Conservation (phyloP, 2,888 invertebrate genomes). For the Scaptomyza cyrtandrae region DNA sequence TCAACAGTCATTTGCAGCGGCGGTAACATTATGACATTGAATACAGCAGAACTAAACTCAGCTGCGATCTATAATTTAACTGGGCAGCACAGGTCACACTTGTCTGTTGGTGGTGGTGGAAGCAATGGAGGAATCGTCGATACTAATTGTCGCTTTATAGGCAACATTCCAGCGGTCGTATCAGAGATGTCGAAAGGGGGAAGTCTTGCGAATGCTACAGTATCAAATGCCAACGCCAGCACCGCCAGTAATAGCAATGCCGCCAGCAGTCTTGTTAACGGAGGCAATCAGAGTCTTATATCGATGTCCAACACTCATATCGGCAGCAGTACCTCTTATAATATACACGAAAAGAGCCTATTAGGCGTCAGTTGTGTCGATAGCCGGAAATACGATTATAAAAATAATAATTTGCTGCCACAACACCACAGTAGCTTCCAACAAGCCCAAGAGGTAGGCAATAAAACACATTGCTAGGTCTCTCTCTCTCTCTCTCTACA, state of each 20-base stretch:
- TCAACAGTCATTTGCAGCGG: constrained; percentile 62
- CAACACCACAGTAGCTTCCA: constrained; percentile 68
- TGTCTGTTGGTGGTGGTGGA: constrained; percentile 35
- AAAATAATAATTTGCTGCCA: constrained; percentile 73
- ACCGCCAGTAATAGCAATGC: constrained; percentile 27
- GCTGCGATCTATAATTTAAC: constrained; percentile 62
- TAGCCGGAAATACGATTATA: constrained; percentile 78
- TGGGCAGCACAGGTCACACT: constrained; percentile 38
- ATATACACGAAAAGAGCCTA: constrained; percentile 61
- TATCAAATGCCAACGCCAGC: constrained; percentile 5
- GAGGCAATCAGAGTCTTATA: constrained; percentile 44
- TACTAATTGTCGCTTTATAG: constrained; percentile 46
- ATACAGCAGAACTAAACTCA: constrained; percentile 54
- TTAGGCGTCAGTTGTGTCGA: constrained; percentile 66
- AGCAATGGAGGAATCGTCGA: constrained; percentile 40
- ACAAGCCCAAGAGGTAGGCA: constrained; percentile 75
- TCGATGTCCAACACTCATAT: constrained; percentile 46
- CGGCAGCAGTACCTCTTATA: constrained; percentile 42
- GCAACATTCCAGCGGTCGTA: constrained; percentile 11
- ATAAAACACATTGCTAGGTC: neutral
- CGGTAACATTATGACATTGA: constrained; percentile 60
- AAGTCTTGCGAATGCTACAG: neutral
- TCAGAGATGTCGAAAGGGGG: constrained; percentile 50
- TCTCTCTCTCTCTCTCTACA: no score
- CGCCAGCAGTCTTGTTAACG: constrained; percentile 29